phyloP scores from a whole-genome alignment of 2,113 vertebrate species.

The Upupa epops region DNA sequence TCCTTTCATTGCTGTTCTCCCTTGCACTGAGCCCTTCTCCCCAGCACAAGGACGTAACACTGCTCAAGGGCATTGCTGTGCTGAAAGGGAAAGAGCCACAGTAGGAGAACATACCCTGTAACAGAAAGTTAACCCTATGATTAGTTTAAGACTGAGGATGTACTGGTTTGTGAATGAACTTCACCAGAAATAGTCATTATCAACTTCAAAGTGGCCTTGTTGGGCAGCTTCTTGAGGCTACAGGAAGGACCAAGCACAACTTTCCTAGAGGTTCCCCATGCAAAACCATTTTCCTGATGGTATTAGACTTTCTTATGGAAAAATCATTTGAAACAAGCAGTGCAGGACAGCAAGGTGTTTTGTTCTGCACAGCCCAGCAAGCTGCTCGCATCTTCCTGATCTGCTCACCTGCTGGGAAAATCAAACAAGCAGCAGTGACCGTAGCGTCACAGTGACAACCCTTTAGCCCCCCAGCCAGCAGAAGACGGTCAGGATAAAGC shows the following conservation, averaged over 20 bases:
- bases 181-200: neutral
- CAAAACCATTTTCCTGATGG: neutral
- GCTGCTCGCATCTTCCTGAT: neutral
- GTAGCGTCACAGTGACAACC: neutral
- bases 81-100: neutral
- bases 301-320: neutral
- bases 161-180: neutral
- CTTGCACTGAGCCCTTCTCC: neutral
- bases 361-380: neutral
- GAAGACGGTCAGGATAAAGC: neutral
- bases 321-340: neutral
- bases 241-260: fast-evolving
- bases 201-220: neutral
- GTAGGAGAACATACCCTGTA: neutral
- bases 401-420: neutral
- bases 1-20: neutral
- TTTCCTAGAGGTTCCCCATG: neutral
- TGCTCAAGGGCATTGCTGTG: neutral
- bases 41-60: neutral
- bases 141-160: neutral
- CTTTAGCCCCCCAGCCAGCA: neutral
- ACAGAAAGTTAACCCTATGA: neutral
- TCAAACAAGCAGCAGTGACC: neutral
- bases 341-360: neutral
- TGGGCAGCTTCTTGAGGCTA: neutral